Conservation (phyloP, 2,797 vertebrate genomes). For the Neomorphus geoffroyi region DNA sequence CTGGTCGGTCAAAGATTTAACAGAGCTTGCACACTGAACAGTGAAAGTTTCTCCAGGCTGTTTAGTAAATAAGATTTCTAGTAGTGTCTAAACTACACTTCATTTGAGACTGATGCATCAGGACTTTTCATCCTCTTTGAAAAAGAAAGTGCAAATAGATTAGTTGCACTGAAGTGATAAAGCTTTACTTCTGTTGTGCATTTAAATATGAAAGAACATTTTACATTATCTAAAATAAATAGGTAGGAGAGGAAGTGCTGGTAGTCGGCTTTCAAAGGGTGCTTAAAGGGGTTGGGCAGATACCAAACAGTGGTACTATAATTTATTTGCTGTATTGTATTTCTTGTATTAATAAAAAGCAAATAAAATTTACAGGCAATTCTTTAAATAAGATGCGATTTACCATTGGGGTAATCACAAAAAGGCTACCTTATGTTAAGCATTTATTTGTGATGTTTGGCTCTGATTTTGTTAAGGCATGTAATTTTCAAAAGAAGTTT, state of each 20-base stretch:
- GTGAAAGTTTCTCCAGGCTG: background rate
- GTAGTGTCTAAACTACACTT: background rate
- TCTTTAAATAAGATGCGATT: conserved; percentile 1
- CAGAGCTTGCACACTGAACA: background rate
- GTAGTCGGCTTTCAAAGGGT: conserved; percentile 1
- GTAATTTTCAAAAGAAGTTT: conserved; percentile 20
- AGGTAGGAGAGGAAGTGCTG: background rate
- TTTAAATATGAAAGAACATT: conserved; percentile 26
- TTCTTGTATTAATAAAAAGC: conserved; percentile 19
- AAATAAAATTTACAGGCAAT: background rate
- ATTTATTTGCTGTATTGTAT: conserved; percentile 29
- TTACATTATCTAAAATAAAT: conserved; percentile 47
- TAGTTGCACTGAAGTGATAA: background rate
- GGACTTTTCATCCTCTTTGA: background rate
- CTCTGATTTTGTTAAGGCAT: background rate
- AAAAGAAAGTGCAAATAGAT: conserved; percentile 30
- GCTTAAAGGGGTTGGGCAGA: background rate
- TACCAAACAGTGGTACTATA: background rate
- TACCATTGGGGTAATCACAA: background rate
- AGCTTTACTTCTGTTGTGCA: background rate
- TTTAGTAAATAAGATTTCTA: background rate
- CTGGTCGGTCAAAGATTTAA: background rate
- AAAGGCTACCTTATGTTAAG: conserved; percentile 7
- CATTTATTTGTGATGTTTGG: background rate
- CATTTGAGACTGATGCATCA: background rate